Evolutionary conservation across 2,888 invertebrate genomes (phyloP).

Genomic region (Zeuzera pyrina): DNA sequence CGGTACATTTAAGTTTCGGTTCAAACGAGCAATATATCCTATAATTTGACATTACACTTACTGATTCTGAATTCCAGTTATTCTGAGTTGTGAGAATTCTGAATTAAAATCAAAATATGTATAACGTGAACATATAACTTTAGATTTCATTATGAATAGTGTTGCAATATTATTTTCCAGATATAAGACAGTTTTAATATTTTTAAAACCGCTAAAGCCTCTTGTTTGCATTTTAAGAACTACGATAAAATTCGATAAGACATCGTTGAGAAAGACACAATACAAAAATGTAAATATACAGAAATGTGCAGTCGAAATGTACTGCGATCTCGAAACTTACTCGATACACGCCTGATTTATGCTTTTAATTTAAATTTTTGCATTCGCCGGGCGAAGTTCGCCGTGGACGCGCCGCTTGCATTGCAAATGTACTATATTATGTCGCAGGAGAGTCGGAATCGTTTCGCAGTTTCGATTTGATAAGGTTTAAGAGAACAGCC

Average conservation of each 20-base stretch:
- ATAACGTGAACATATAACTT: too few relatives aligned
- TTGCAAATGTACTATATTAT: slow-evolving; percentile 65
- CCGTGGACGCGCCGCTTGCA: slow-evolving; percentile 67
- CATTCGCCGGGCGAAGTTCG: slow-evolving; percentile 67
- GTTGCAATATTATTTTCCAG: background rate
- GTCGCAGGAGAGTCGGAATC: too few relatives aligned
- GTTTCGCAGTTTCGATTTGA: slow-evolving; percentile 58
- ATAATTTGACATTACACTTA: too few relatives aligned
- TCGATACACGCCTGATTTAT: slow-evolving; percentile 73
- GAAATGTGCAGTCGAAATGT: slow-evolving; percentile 55
- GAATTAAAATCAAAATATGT: too few relatives aligned
- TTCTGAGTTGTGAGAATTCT: too few relatives aligned
- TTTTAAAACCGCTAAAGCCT: background rate
- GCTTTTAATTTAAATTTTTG: slow-evolving; percentile 75
- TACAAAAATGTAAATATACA: too few relatives aligned
- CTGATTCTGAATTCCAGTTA: too few relatives aligned
- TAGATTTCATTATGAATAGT: too few relatives aligned
- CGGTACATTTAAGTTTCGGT: too few relatives aligned
- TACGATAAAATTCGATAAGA: too few relatives aligned
- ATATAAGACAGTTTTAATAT: background rate
- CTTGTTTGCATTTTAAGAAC: background rate
- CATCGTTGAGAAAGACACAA: too few relatives aligned
- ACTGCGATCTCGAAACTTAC: slow-evolving; percentile 67
- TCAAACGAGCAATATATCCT: too few relatives aligned
- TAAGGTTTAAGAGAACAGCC: slow-evolving; percentile 61